Conservation (phyloP, 2,888 invertebrate species). For the Hirtodrosophila alboralis region DNA sequence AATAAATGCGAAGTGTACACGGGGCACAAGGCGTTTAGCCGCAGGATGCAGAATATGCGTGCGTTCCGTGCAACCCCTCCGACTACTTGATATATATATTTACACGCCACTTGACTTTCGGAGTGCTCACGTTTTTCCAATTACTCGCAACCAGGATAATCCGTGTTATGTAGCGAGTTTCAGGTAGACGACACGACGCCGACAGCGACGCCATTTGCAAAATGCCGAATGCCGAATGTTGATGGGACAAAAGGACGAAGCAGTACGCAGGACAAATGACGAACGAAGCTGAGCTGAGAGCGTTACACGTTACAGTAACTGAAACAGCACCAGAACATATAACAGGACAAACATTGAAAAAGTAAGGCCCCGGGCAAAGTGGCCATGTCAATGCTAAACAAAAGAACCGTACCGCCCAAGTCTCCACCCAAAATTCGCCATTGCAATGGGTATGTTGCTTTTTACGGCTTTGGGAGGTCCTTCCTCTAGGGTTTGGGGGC, state of each 20-base stretch:
- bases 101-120: conserved; percentile 83
- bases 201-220: conserved; percentile 63
- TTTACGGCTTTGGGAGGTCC: conserved; percentile 14
- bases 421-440: conserved; percentile 40
- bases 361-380: conserved; percentile 79
- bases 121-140: conserved; percentile 75
- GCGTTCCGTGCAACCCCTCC: conserved; percentile 44
- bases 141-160: conserved; percentile 52
- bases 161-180: conserved; percentile 21
- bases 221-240: conserved; percentile 38
- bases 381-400: conserved; percentile 82
- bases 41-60: conserved; percentile 47
- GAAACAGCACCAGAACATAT: conserved; percentile 62
- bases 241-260: not conserved
- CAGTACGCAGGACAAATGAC: too few species aligned
- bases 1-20: conserved; percentile 73
- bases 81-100: conserved; percentile 50
- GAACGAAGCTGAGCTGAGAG: conserved; percentile 26
- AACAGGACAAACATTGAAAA: conserved; percentile 68
- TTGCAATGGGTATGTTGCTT: conserved; percentile 27
- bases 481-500: not conserved
- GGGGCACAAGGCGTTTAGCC: conserved; percentile 54
- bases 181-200: conserved; percentile 49
- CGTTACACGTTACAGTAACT: conserved; percentile 37
- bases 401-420: conserved; percentile 64